Evolutionary conservation across 2,797 vertebrate species (phyloP).

Genomic region (Malurus leucopterus): DNA sequence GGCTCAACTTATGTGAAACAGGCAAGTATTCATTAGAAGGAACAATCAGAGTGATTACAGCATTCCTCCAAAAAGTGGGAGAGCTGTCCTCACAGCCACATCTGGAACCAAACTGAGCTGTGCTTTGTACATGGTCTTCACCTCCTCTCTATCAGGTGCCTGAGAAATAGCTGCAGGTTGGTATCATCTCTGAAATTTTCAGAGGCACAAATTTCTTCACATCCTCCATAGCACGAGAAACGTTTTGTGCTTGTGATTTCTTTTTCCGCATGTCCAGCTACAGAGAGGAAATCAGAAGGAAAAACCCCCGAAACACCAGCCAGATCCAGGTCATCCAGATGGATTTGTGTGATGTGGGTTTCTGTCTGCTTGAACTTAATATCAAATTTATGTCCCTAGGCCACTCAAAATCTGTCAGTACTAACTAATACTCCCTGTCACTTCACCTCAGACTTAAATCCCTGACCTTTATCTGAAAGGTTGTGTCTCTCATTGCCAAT

Average conservation of each 20-base stretch:
- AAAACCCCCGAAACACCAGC: neutral
- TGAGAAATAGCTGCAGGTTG: neutral
- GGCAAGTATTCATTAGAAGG: neutral
- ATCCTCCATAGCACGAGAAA: neutral
- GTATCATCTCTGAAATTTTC: neutral
- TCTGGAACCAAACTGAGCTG: neutral
- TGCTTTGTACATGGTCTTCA: neutral
- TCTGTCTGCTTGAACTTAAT: neutral
- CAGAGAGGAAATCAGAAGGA: neutral
- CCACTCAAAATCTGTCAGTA: constrained; percentile 13
- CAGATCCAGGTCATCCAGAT: neutral
- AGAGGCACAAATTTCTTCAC: neutral
- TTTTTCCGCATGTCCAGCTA: neutral
- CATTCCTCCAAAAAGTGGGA: neutral
- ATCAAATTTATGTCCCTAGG: neutral
- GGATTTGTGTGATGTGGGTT: neutral
- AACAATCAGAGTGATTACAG: neutral
- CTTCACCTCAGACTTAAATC: neutral
- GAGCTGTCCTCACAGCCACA: neutral
- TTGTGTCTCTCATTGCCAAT: neutral
- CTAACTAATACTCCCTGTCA: constrained; percentile 9
- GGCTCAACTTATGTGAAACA: neutral
- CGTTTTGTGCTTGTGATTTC: neutral
- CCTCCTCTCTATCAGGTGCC: neutral
- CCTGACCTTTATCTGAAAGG: constrained; percentile 6